A percentile compares a stretch with the other conserved stretches of the same genome.
phyloP scores from a whole-genome alignment of 1,140 invertebrate genomes.

The Brachionus manjavacas region DNA sequence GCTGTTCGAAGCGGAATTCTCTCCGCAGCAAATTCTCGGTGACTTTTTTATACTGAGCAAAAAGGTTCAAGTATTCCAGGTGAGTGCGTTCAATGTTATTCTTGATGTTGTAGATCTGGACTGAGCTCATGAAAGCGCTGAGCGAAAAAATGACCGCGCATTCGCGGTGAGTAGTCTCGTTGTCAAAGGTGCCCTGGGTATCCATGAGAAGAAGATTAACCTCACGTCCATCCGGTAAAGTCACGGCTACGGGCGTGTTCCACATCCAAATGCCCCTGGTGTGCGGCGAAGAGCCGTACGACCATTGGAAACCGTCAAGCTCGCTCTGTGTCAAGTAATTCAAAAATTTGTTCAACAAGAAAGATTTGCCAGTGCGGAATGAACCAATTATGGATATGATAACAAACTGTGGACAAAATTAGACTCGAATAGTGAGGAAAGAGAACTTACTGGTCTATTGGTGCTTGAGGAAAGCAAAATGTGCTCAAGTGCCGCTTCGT shows the following conservation, averaged over 20 bases:
- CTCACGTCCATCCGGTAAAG: not conserved
- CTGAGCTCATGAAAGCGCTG: not conserved
- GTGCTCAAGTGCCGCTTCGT: not conserved
- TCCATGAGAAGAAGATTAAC: not conserved
- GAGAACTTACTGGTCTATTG: not conserved
- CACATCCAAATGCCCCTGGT: slow-evolving; percentile 87
- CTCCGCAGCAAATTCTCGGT: slow-evolving; percentile 33
- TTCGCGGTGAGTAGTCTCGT: not conserved
- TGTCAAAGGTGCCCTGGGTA: slow-evolving; percentile 33
- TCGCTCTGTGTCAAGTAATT: not conserved
- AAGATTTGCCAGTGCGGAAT: slow-evolving; percentile 86
- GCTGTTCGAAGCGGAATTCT: slow-evolving; percentile 62
- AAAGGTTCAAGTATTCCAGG: slow-evolving; percentile 8
- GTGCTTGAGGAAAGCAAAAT: not conserved
- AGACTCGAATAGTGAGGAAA: not conserved
- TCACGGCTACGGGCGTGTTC: slow-evolving; percentile 70
- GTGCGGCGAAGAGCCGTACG: slow-evolving; percentile 68
- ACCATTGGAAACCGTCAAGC: not conserved
- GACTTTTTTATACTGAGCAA: slow-evolving; percentile 20
- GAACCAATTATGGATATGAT: slow-evolving; percentile 66
- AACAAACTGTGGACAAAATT: not conserved
- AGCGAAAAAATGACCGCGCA: slow-evolving; percentile 16
- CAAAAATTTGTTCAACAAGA: slow-evolving; percentile 67
- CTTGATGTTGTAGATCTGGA: slow-evolving; percentile 25
- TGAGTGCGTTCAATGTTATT: slow-evolving; percentile 13